Evolutionary conservation across 2,888 invertebrate genomes (phyloP).

Genomic region (Phyllotreta cruciferae): DNA sequence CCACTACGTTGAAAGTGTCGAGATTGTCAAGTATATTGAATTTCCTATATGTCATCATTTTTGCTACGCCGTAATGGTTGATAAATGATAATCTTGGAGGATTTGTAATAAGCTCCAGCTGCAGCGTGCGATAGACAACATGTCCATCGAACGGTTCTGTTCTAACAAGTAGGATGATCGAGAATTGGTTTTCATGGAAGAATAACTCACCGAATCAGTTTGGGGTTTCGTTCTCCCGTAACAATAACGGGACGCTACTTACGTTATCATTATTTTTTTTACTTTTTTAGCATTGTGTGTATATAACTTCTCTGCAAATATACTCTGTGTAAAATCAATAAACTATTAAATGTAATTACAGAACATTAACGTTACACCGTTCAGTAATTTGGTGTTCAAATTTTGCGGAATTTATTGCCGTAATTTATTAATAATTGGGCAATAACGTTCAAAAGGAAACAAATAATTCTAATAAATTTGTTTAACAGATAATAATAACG

Average conservation of each 20-base stretch:
- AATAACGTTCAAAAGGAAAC: slow-evolving; percentile 14
- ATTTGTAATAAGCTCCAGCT: slow-evolving; percentile 21
- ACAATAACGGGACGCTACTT: no score
- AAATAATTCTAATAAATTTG: slow-evolving; percentile 14
- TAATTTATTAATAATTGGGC: slow-evolving; percentile 10
- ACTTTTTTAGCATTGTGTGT: no score
- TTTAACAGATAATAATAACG: slow-evolving; percentile 13
- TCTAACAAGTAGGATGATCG: slow-evolving; percentile 12
- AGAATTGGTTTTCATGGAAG: slow-evolving; percentile 8
- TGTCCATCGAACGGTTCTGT: slow-evolving; percentile 18
- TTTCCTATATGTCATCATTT: slow-evolving; percentile 11
- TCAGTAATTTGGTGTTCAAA: no score
- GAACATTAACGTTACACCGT: no score
- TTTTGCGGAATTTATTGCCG: neutral
- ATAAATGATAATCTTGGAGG: slow-evolving; percentile 13
- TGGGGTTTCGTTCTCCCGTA: no score
- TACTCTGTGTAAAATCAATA: no score
- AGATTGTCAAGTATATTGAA: slow-evolving; percentile 9
- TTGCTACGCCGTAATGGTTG: slow-evolving; percentile 9
- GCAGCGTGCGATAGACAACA: slow-evolving; percentile 12
- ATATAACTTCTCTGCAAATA: no score
- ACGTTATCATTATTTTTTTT: no score
- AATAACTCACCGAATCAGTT: neutral
- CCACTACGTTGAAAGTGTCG: slow-evolving; percentile 8
- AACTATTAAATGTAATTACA: no score